Conservation (phyloP, 2,113 vertebrate species). For the Aphelocoma coerulescens region DNA sequence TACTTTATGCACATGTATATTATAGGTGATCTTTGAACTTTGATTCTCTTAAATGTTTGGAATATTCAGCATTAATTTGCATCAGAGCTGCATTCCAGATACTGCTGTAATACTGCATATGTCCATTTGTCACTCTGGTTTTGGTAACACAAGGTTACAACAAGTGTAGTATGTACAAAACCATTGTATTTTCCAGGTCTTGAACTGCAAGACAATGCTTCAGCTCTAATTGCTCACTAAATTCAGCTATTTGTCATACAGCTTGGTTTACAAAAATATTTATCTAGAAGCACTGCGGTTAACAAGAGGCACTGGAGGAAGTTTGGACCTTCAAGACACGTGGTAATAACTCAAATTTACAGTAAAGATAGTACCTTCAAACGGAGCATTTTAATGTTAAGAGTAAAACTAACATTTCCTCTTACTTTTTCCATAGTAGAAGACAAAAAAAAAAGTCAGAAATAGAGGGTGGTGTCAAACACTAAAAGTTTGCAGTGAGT, state of each 20-base stretch:
- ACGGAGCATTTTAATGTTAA: not conserved
- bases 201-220: not conserved
- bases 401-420: not conserved
- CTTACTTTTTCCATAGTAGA: not conserved
- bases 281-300: not conserved
- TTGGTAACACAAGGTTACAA: not conserved
- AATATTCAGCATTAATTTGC: not conserved
- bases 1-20: not conserved
- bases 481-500: not conserved
- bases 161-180: not conserved
- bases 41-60: not conserved
- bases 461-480: not conserved
- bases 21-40: not conserved
- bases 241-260: not conserved
- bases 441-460: not conserved
- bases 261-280: not conserved
- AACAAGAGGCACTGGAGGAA: not conserved
- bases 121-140: not conserved
- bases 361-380: not conserved
- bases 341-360: not conserved
- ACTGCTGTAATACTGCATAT: not conserved
- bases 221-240: not conserved
- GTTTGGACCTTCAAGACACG: not conserved
- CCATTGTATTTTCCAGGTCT: not conserved
- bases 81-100: not conserved